These are phyloP conservation scores for Alcis repandata DNA, from an alignment of 2,888 invertebrate genomes.

Conservation along the genomic window DNA sequence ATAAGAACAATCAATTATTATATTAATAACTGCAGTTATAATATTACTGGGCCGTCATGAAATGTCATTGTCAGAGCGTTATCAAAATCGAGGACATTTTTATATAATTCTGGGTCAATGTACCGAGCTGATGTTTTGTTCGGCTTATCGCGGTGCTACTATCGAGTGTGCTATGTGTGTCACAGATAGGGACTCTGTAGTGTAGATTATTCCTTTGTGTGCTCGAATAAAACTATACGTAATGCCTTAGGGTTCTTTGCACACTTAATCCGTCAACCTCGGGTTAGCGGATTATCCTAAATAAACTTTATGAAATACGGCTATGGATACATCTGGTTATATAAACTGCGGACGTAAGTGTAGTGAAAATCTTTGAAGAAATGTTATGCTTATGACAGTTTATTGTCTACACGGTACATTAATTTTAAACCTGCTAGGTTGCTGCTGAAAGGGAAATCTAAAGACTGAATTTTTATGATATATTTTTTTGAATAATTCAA, in stretches of 20 bases:
- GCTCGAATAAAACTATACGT: slow-evolving; percentile 64
- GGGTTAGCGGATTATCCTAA: slow-evolving; percentile 13
- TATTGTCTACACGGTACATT: slow-evolving; percentile 31
- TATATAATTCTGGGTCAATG: slow-evolving; percentile 86
- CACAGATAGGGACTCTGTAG: slow-evolving; percentile 71
- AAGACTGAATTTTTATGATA: slow-evolving; percentile 23
- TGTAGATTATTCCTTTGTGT: slow-evolving; percentile 66
- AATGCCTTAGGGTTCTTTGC: slow-evolving; percentile 42
- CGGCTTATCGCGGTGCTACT: slow-evolving; percentile 75
- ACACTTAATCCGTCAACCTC: slow-evolving; percentile 25
- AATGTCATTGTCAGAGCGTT: slow-evolving; percentile 83
- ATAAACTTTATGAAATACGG: slow-evolving; percentile 22
- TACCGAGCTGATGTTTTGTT: slow-evolving; percentile 76
- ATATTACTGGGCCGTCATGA: slow-evolving; percentile 65
- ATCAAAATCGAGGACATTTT: slow-evolving; percentile 82
- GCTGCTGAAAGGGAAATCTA: slow-evolving; percentile 20
- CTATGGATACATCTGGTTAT: slow-evolving; percentile 7
- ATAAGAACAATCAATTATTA: background rate
- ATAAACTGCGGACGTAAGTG: background rate
- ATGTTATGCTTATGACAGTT: slow-evolving; percentile 13
- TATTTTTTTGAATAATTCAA: slow-evolving; percentile 23
- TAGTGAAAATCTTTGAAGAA: background rate
- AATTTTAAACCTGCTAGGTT: slow-evolving; percentile 22
- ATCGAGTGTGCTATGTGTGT: slow-evolving; percentile 80
- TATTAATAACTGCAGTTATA: slow-evolving; percentile 46